Evolutionary conservation across 2,888 invertebrate species (phyloP), one percentile per base, ranked within the genome.

Genomic region (Ennomos erosarius): DNA sequence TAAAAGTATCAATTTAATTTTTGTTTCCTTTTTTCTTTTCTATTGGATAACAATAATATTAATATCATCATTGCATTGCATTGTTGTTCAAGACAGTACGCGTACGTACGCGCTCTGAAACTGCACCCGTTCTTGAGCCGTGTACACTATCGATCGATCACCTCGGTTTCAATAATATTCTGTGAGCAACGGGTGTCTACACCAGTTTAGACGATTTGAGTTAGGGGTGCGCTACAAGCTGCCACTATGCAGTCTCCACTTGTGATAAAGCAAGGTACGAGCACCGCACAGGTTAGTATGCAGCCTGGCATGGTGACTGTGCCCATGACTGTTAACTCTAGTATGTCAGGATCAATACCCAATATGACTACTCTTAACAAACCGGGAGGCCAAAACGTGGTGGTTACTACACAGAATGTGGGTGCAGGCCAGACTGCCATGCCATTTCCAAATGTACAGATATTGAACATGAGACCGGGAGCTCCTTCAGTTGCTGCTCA

Each of bases 381-480:
- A 0, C 81, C 89, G 48, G 93, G 91, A 95, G 77, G 86, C 85
- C 93, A 93, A 70, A 90, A 88, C 74, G 90, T 90, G 9, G 91
- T 93, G 13, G 93, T 93, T 68, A 93, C 94, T 65, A 93, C 95
- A 73, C 95, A 94, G 78, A 93, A 93, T 71, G 84, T 95, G 66
- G 93, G 95, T 64, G 93, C 94, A 71, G 93, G 89, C 61, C 95
- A 95, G 72, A 94, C 95, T 71, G 92, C 93, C 5, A 93, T 94
- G 61, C 88, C 93, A 0, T 67, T 96, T 69, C 95, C 96, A 57
- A 96, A 96, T 89, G 96, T 98, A 77, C 96, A 97, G 88, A 96
- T 98, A 81, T 93, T 97, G 72, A 97, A 97, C 87, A 96, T 97
- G 93, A 94, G 97, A 72, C 95, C 96, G 52, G 95, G 95, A 63